These are phyloP conservation scores for Caenorhabditis afra DNA, from an alignment of 2,888 invertebrate species.

Conservation along the genomic window DNA sequence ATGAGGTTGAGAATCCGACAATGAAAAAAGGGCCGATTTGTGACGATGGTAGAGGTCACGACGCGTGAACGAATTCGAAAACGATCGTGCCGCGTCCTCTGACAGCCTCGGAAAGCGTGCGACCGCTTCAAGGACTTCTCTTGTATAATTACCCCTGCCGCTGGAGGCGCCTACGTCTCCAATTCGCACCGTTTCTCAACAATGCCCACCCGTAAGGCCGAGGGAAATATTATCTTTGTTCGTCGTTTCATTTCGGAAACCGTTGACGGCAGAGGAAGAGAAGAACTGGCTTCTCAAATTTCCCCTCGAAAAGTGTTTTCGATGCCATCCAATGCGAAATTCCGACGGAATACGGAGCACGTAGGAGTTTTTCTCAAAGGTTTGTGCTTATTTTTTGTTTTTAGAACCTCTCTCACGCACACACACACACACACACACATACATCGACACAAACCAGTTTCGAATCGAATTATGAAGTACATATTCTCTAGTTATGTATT, in stretches of 20 bases:
- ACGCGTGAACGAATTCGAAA: neutral
- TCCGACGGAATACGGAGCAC: neutral
- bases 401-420: no score
- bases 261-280: neutral
- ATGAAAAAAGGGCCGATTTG: no score
- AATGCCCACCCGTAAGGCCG: conserved; percentile 10
- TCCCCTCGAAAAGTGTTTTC: neutral
- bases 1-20: no score
- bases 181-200: conserved; percentile 30
- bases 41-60: neutral
- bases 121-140: conserved; percentile 44
- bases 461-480: no score
- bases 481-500: neutral
- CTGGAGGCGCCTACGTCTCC: conserved; percentile 20
- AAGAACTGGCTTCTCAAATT: neutral
- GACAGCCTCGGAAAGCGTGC: neutral
- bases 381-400: neutral
- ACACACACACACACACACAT: no score
- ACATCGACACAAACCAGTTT: no score
- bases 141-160: conserved; percentile 36
- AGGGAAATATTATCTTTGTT: conserved; percentile 45
- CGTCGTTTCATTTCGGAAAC: conserved; percentile 21
- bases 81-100: neutral
- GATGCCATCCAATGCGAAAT: neutral
- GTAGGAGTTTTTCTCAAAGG: neutral